Percentiles rank a stretch among this genome's conserved stretches.
phyloP scores from a whole-genome alignment of 1,140 invertebrate species.

The Nylanderia fulva region DNA sequence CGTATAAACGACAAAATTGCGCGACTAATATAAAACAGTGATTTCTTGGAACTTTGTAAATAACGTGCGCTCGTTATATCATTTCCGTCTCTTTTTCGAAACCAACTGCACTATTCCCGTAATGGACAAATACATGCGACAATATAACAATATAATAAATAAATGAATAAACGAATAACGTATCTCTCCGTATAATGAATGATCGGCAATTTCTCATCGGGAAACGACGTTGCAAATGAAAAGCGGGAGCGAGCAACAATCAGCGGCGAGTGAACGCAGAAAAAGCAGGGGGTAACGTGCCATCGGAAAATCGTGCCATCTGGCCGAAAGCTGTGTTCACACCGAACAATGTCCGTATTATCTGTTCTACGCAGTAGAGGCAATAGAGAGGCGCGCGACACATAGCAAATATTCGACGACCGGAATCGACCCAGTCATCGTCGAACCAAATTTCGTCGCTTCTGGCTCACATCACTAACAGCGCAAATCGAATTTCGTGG shows the following conservation, averaged over 20 bases:
- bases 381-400: slow-evolving; percentile 67
- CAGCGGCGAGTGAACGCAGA: slow-evolving; percentile 24
- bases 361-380: slow-evolving; percentile 65
- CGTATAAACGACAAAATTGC: slow-evolving; percentile 26
- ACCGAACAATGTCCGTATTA: slow-evolving; percentile 75
- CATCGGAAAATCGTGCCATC: slow-evolving; percentile 76
- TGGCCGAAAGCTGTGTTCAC: slow-evolving; percentile 73
- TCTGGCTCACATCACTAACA: slow-evolving; percentile 35
- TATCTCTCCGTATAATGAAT: background rate
- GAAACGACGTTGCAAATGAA: slow-evolving; percentile 54
- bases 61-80: background rate
- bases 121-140: background rate
- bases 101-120: background rate
- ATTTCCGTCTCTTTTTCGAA: slow-evolving; percentile 11
- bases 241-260: slow-evolving; percentile 33
- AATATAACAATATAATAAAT: background rate
- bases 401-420: slow-evolving; percentile 65
- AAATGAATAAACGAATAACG: background rate
- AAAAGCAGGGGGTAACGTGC: slow-evolving; percentile 56
- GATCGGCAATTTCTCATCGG: background rate
- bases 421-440: slow-evolving; percentile 67
- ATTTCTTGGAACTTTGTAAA: slow-evolving; percentile 10
- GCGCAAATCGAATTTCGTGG: slow-evolving; percentile 50
- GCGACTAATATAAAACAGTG: slow-evolving; percentile 8
- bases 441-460: slow-evolving; percentile 48